These are phyloP conservation scores for Clarias platycephalus DNA, from an alignment of 2,797 vertebrate genomes.

Conservation along the genomic window DNA sequence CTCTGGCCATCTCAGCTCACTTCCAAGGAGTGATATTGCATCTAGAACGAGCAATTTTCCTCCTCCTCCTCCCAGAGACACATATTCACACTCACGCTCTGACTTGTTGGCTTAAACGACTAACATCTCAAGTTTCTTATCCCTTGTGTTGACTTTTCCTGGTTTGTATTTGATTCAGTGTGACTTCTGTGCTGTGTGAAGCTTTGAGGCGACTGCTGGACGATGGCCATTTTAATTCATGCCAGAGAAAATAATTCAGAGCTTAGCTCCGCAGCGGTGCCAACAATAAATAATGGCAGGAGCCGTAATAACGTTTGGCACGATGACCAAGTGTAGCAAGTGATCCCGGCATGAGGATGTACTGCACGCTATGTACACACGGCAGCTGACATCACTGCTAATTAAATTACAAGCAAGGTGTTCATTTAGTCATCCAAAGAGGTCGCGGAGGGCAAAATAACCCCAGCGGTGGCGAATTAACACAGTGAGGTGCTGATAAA, in stretches of 20 bases:
- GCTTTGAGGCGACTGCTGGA: constrained; percentile 36
- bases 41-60: constrained; percentile 15
- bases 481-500: background rate
- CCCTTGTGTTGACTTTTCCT: constrained; percentile 40
- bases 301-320: constrained; percentile 38
- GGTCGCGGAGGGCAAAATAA: background rate
- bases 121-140: constrained; percentile 35
- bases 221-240: constrained; percentile 29
- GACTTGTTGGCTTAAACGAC: constrained; percentile 19
- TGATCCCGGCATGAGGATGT: constrained; percentile 15
- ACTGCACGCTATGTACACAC: constrained; percentile 12
- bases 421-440: constrained; percentile 26
- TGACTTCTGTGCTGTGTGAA: constrained; percentile 32
- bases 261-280: constrained; percentile 36
- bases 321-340: constrained; percentile 38
- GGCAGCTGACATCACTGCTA: constrained; percentile 26
- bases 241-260: constrained; percentile 49
- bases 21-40: constrained; percentile 25
- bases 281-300: constrained; percentile 42
- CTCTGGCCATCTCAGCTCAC: constrained; percentile 10
- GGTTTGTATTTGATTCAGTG: constrained; percentile 35
- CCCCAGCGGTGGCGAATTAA: constrained; percentile 2
- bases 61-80: background rate
- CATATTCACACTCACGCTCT: constrained; percentile 12
- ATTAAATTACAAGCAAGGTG: constrained; percentile 21